A percentile compares a stretch with the other conserved stretches of the same genome.
Conservation (phyloP, 1,140 invertebrate genomes). For the Mizuhopecten yessoensis region DNA sequence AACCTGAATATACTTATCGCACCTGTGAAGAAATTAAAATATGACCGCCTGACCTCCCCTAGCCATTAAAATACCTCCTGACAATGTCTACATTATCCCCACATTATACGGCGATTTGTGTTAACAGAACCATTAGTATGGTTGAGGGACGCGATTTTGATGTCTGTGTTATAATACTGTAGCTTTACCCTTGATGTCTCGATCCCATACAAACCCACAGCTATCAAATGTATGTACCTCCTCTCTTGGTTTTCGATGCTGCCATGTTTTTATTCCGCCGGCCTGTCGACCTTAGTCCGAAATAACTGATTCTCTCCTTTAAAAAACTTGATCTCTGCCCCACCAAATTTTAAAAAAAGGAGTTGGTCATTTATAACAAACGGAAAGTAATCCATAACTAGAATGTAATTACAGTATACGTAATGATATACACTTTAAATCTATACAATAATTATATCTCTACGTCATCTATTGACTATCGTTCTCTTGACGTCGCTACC, state of each 20-base stretch:
- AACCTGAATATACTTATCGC: not conserved
- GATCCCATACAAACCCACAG: not conserved
- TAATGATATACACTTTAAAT: too few species aligned
- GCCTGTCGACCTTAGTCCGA: too few species aligned
- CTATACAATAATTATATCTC: too few species aligned
- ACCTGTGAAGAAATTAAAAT: slow-evolving; percentile 29
- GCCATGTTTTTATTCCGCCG: too few species aligned
- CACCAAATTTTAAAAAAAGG: too few species aligned
- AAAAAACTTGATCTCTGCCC: too few species aligned
- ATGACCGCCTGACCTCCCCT: not conserved
- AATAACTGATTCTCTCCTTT: too few species aligned
- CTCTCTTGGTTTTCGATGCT: not conserved
- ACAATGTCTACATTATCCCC: not conserved
- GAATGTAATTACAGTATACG: too few species aligned
- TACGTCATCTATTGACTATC: too few species aligned
- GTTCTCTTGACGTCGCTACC: too few species aligned
- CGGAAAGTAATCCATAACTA: too few species aligned
- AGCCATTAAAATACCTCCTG: not conserved
- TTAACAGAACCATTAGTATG: not conserved
- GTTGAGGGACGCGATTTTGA: not conserved
- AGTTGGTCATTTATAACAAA: too few species aligned
- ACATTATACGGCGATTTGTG: slow-evolving; percentile 24
- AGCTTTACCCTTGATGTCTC: not conserved
- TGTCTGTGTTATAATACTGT: not conserved
- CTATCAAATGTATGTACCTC: not conserved